Percentiles rank a stretch among this genome's conserved stretches.
Conservation (phyloP, 2,113 vertebrate genomes). For the Bubo bubo region DNA sequence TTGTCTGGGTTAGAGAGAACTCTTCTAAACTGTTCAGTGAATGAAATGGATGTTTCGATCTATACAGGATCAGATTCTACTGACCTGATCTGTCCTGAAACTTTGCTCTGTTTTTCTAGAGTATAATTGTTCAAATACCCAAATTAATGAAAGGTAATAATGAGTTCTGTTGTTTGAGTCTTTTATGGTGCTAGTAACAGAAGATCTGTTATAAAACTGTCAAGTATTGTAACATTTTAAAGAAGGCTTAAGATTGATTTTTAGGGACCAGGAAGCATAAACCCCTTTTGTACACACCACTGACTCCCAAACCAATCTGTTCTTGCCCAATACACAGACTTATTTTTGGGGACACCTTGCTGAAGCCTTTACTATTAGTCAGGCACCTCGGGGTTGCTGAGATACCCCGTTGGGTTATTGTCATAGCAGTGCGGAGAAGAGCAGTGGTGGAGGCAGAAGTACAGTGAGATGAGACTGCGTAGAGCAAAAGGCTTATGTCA, state of each 20-base stretch:
- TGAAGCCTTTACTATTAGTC: background rate
- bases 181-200: background rate
- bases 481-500: background rate
- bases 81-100: background rate
- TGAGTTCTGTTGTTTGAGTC: background rate
- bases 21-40: background rate
- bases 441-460: background rate
- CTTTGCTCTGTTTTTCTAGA: background rate
- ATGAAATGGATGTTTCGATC: background rate
- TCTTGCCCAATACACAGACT: background rate
- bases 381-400: background rate
- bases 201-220: background rate
- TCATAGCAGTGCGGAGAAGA: background rate
- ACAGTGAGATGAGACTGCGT: background rate
- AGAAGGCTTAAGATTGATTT: background rate
- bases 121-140: background rate
- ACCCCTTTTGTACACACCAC: background rate
- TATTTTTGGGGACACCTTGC: background rate
- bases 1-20: background rate
- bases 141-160: background rate
- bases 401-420: background rate
- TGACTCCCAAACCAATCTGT: background rate
- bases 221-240: background rate
- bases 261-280: background rate
- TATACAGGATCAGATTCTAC: background rate